Evolutionary conservation across 1,140 invertebrate genomes (phyloP), one percentile per base, ranked within the genome.

Genomic region (Diabrotica virgifera): DNA sequence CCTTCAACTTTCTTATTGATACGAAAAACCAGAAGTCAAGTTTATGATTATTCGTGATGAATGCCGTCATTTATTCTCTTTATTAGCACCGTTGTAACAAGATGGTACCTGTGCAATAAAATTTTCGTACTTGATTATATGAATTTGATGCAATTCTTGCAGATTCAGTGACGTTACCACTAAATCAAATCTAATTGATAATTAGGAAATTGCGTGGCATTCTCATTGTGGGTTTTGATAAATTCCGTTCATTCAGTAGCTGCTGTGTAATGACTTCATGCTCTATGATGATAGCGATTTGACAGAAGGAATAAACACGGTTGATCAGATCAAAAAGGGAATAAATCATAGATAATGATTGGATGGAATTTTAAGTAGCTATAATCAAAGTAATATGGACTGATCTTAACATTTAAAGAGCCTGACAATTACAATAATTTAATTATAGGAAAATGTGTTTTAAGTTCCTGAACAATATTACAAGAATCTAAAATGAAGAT

Each of bases 111-210:
- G 40, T 10, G 40, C 40, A 46, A 46, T 46, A 46, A 46, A 46
- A 46, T 46, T 46, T 46, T 46, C 40, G 40, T 46, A 46, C 40
- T 46, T 46, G 40, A 46, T 46, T 46, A 46, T 46, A 46, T 46
- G 40, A 46, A 46, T 46, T 46, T 46, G 40, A 46, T 46, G 40
- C n/a, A n/a, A n/a, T 10, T 46, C 40, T 46, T 46, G 40, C n/a
- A 46, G 8, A 46, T 46, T 46, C 40, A 46, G n/a, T 46, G 40
- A 46, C 40, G 40, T 46, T 46, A n/a, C 8, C n/a, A 46, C 40
- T 46, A 46, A 46, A 46, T 46, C 40, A 46, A 10, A 46, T 46
- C 40, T 46, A 46, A 46, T 46, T 46, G 40, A 46, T 46, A 10
- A 46, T 46, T 46, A 46, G n/a, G 40, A 46, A 46, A 46, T 10